Base-by-base conservation (phyloP, 2,888 invertebrate species). In the Heliconius ethilla region DNA sequence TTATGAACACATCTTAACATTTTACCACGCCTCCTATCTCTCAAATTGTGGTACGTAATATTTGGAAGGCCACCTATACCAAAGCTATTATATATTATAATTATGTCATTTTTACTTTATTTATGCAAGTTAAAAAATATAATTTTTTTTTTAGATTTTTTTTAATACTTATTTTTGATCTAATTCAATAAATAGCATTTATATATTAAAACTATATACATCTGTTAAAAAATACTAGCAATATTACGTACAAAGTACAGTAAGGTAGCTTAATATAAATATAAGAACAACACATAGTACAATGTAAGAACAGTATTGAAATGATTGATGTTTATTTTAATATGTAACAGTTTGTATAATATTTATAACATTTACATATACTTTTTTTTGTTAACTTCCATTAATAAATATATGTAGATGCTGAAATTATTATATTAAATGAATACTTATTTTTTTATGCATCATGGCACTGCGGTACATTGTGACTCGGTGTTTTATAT, bases 241-340 rank as follows among this genome's bases (percentile, higher is more conserved):
- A 29, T 22, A 67, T 33, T 25, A 40, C 37, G 67, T 69, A 69
- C 69, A 69, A 25, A 69, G 40, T 67, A 67, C 67, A n/a, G 37
- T 40, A 40, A 67, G 37, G 13, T 69, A 69, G 40, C 40, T 15
- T 25, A 40, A 69, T 69, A 29, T 70, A 55, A 18, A 55, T 55
- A 55, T 67, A 67, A 67, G 22, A 70, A 55, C 29, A 55, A 51
- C 25, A 70, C 6, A 70, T 55, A 70, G 45, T 51, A 70, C 70
- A 51, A 70, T 29, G 25, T 10, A 27, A 70, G 3, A 29, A 22
- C 51, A 70, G 70, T 70, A 45, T 70, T 70, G 45, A 25, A 27
- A 45, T 27, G 25, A 70, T 70, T 45, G 2, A 11, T 70, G 18
- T 27, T 27, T 45, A 70, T 25, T 45, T n/a, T 51, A 29, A 4